Conservation (phyloP, 64 coral and sea anemone genomes). For the Dendrophyllia cribrosa region DNA sequence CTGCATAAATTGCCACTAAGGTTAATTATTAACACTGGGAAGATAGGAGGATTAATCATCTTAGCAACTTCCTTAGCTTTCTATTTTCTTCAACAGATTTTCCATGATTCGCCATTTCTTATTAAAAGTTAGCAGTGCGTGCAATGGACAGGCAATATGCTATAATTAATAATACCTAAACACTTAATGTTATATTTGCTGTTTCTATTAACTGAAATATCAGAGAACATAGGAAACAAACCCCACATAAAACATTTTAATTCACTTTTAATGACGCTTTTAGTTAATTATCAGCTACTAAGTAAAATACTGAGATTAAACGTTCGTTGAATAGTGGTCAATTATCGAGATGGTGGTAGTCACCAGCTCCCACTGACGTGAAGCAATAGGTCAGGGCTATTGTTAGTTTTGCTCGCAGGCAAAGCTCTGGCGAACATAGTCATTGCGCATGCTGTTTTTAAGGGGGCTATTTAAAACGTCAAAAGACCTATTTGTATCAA, state of each 20-base stretch:
- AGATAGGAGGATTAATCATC: too few species aligned
- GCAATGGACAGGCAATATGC: not conserved
- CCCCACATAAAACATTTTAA: not conserved
- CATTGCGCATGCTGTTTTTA: too few species aligned
- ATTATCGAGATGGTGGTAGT: constrained; percentile 3
- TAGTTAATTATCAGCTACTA: not conserved
- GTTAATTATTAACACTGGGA: too few species aligned
- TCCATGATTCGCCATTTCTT: too few species aligned
- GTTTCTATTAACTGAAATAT: not conserved
- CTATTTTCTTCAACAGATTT: not conserved
- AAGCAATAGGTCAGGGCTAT: too few species aligned
- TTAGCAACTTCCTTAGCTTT: too few species aligned
- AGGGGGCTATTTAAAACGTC: too few species aligned
- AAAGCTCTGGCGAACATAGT: too few species aligned
- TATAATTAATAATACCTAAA: not conserved
- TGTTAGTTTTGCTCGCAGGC: too few species aligned
- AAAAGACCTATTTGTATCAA: too few species aligned
- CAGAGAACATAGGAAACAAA: not conserved
- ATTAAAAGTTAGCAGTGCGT: not conserved
- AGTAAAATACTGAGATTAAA: not conserved
- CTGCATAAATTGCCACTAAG: too few species aligned
- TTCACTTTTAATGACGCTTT: not conserved
- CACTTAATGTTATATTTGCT: not conserved
- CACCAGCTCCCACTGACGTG: too few species aligned
- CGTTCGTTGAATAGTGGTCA: not conserved